Evolutionary conservation across 2,113 vertebrate genomes (phyloP).

Genomic region (Cololabis saira): DNA sequence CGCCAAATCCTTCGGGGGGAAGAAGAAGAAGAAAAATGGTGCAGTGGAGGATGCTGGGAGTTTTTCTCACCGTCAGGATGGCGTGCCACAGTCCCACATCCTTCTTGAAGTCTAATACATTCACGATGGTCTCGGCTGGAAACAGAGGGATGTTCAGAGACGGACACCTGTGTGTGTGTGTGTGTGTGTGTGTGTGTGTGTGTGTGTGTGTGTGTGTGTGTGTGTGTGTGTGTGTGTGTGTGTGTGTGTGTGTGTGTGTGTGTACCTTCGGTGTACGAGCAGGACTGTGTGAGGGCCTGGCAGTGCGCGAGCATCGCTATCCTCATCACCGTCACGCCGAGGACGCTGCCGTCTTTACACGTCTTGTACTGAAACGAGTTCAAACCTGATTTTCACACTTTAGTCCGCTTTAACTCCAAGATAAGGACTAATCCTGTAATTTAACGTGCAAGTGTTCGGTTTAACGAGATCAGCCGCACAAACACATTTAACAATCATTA

Average conservation of each 20-base stretch:
- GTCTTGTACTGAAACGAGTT: conserved; percentile 68
- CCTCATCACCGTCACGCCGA: conserved; percentile 73
- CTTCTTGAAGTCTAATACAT: conserved; percentile 79
- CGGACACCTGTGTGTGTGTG: background rate
- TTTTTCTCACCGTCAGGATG: conserved; percentile 67
- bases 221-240: too few relatives aligned
- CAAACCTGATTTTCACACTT: too few relatives aligned
- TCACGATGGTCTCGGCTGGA: conserved; percentile 77
- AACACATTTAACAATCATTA: too few relatives aligned
- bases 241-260: background rate
- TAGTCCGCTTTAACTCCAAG: too few relatives aligned
- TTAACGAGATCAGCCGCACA: too few relatives aligned
- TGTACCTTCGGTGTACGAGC: conserved; percentile 80
- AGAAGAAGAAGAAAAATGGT: background rate
- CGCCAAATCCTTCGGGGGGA: background rate
- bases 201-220: too few relatives aligned
- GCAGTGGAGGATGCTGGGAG: too few relatives aligned
- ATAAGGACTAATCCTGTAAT: too few relatives aligned
- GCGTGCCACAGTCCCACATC: conserved; percentile 78
- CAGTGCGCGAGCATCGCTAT: conserved; percentile 79
- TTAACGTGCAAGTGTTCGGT: too few relatives aligned
- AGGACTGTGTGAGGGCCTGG: conserved; percentile 79
- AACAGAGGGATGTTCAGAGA: background rate
- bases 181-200: background rate
- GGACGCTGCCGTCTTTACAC: conserved; percentile 75